phyloP scores from a whole-genome alignment of 2,797 vertebrate species.

The Sebastes taczanowskii region DNA sequence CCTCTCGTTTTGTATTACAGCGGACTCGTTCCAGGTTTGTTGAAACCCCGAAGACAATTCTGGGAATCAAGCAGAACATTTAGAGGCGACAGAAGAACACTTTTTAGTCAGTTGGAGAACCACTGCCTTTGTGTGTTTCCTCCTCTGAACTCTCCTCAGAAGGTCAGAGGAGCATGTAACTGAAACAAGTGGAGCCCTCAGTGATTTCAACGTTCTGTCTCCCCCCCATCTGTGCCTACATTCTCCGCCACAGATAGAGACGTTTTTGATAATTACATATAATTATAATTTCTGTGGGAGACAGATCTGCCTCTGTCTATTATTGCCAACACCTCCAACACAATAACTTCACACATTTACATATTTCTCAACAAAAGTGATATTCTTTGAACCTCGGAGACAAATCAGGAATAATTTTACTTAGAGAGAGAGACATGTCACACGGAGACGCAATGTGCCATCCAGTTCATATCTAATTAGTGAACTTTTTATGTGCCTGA shows the following conservation, averaged over 20 bases:
- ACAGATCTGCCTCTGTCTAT: constrained; percentile 82
- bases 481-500: constrained; percentile 54
- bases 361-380: constrained; percentile 82
- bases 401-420: constrained; percentile 72
- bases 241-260: constrained; percentile 79
- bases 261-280: constrained; percentile 81
- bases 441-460: constrained; percentile 55
- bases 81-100: constrained; percentile 29
- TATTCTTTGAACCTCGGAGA: constrained; percentile 76
- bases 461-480: constrained; percentile 65
- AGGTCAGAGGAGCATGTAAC: constrained; percentile 77
- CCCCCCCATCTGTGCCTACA: constrained; percentile 78
- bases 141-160: constrained; percentile 62
- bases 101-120: constrained; percentile 47
- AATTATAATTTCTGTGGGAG: constrained; percentile 84
- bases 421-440: constrained; percentile 60
- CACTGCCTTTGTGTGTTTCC: constrained; percentile 50
- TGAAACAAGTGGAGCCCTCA: constrained; percentile 75
- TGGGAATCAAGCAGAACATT: constrained; percentile 55
- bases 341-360: constrained; percentile 80
- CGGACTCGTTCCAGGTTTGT: constrained; percentile 44
- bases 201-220: constrained; percentile 72
- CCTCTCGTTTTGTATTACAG: constrained; percentile 78
- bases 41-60: constrained; percentile 46
- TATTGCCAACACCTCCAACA: constrained; percentile 81